These are phyloP conservation scores for Exephanes ischioxanthus DNA, from an alignment of 2,888 invertebrate species.

Conservation along the genomic window DNA sequence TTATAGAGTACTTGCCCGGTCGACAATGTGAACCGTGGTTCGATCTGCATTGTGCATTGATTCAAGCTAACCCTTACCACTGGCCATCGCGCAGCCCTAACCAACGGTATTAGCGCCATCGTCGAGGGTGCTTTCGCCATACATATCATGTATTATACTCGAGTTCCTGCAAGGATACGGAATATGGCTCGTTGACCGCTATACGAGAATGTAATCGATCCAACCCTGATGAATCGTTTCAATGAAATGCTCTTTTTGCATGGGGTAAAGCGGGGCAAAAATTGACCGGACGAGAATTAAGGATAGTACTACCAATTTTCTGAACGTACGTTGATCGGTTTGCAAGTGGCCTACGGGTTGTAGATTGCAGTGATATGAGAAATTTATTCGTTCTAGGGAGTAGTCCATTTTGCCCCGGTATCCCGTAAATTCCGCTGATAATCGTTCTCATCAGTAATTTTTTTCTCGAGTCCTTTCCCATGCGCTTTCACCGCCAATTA, in stretches of 20 bases:
- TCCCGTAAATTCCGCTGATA: neutral
- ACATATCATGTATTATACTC: constrained; percentile 30
- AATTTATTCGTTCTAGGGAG: neutral
- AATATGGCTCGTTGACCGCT: neutral
- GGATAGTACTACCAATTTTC: neutral
- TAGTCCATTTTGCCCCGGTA: neutral
- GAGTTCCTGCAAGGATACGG: constrained; percentile 16
- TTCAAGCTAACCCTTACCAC: constrained; percentile 77
- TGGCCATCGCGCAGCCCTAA: constrained; percentile 63
- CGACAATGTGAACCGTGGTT: constrained; percentile 66
- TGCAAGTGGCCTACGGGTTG: neutral
- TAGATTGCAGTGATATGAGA: neutral
- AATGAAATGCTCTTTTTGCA: neutral
- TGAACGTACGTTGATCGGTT: neutral
- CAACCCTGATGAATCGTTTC: neutral
- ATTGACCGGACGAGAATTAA: neutral
- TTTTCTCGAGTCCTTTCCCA: neutral
- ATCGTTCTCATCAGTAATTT: neutral
- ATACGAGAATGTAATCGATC: constrained; percentile 12
- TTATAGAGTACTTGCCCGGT: constrained; percentile 59
- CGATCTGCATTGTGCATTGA: constrained; percentile 75
- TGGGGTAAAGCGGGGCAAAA: neutral
- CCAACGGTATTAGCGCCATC: constrained; percentile 64
- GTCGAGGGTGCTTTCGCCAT: constrained; percentile 38
- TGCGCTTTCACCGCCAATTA: neutral